Percentiles rank a stretch among this genome's conserved stretches.
phyloP scores from a whole-genome alignment of 2,113 vertebrate genomes.

The Ptilonorhynchus violaceus region DNA sequence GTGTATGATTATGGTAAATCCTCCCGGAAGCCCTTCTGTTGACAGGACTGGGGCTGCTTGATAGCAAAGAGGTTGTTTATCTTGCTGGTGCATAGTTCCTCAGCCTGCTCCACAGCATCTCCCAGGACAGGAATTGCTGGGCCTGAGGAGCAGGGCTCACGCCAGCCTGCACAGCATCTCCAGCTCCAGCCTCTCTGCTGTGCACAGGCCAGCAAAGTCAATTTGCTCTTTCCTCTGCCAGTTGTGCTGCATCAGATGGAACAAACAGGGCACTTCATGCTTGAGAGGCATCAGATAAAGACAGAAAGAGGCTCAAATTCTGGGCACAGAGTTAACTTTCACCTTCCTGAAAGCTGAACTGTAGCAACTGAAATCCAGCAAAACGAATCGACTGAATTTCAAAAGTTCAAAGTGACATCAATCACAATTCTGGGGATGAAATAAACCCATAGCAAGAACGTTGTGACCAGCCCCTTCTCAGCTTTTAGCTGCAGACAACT shows the following conservation, averaged over 20 bases:
- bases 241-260: not conserved
- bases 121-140: not conserved
- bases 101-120: not conserved
- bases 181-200: not conserved
- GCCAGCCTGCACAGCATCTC: not conserved
- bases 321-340: not conserved
- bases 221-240: not conserved
- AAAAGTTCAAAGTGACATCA: not conserved
- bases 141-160: not conserved
- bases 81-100: not conserved
- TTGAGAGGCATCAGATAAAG: conserved; percentile 16
- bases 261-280: conserved; percentile 5
- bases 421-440: not conserved
- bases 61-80: conserved; percentile 39
- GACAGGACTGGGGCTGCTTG: not conserved
- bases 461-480: not conserved
- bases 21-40: not conserved
- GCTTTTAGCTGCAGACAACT: not conserved
- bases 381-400: accelerated
- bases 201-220: not conserved
- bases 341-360: not conserved
- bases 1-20: not conserved
- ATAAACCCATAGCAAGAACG: not conserved
- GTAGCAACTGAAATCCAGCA: not conserved
- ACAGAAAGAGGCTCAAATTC: not conserved